These are phyloP conservation scores for Thripadectes ignobilis DNA, from an alignment of 2,797 vertebrate species.

Conservation along the genomic window DNA sequence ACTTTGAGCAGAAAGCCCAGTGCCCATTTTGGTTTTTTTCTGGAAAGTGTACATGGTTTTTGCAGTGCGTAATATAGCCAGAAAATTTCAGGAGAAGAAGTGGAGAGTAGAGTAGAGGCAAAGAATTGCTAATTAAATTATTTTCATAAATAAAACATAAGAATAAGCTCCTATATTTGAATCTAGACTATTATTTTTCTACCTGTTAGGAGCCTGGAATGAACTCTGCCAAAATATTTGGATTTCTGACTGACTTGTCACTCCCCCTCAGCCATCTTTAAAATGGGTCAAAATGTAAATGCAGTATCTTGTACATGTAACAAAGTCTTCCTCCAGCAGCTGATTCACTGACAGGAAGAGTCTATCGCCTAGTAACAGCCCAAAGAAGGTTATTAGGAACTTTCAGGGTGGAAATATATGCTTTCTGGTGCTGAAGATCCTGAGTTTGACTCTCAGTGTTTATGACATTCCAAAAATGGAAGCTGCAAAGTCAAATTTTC, in stretches of 20 bases:
- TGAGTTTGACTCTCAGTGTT: neutral
- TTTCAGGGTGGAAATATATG: neutral
- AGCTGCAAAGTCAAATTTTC: neutral
- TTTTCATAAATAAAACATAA: slow-evolving; percentile 26
- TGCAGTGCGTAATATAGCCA: neutral
- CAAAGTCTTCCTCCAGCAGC: neutral
- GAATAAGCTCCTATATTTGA: neutral
- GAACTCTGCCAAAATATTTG: slow-evolving; percentile 9
- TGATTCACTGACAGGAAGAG: neutral
- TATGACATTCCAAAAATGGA: neutral
- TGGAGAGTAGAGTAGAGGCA: neutral
- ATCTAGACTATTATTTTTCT: neutral
- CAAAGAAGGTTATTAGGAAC: neutral
- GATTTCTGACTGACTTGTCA: slow-evolving; percentile 6
- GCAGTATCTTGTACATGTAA: neutral
- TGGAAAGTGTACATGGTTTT: neutral
- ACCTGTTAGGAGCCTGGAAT: neutral
- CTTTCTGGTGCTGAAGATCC: neutral
- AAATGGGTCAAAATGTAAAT: slow-evolving; percentile 48
- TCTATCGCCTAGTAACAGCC: neutral
- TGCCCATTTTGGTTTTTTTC: neutral
- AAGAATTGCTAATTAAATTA: neutral
- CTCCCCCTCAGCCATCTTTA: neutral
- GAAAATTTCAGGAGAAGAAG: neutral
- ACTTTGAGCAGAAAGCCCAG: neutral